Evolutionary conservation across 2,888 invertebrate species (phyloP), one percentile per base, ranked within the genome.

Genomic region (Linnaemya tessellans): DNA sequence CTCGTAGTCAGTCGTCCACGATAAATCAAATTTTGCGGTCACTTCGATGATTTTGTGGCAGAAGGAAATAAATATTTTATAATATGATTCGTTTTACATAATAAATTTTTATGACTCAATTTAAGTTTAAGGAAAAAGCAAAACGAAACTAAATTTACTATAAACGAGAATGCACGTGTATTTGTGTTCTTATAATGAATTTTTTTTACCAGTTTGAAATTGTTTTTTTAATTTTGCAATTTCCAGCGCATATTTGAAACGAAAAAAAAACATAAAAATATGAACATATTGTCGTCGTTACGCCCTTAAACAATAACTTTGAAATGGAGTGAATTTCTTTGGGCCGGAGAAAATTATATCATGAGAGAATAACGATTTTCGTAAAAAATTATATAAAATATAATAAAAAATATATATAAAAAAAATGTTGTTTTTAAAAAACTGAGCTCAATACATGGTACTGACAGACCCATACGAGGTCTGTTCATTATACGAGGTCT

Each of bases 101-200:
- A 87, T 87, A 87, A 86, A 87, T 74, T 89, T 90, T 90, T 90
- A 90, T 90, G 89, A 89, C 90, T 90, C 89, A 90, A 90, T 91
- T 60, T 60, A 43, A 35, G 22, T 54, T 54, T 9, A 15, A 15
- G 25, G 8, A 15, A 8, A 64, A 41, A 41, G n/a, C 10, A 9
- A n/a, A 35, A 20, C 35, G 7, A 60, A 41, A 41, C 20, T n/a
- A 65, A 65, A 49, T 46, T 46, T 49, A n/a, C 88, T 49, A 22
- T 54, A 22, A n/a, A n/a, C n/a, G n/a, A 30, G 2, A 30, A 30
- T 30, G 2, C 30, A 2, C 2, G 3, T 3, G 30, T 20, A 1
- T 30, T 49, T 25, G 8, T 5, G 49, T 41, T 25, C 7, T 65
- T 13, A 30, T 25, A 30, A 41, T 22, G 13, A 20, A 54, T 25